Conservation (phyloP, 2,113 vertebrate species). For the Ptilorrhoa leucosticta region DNA sequence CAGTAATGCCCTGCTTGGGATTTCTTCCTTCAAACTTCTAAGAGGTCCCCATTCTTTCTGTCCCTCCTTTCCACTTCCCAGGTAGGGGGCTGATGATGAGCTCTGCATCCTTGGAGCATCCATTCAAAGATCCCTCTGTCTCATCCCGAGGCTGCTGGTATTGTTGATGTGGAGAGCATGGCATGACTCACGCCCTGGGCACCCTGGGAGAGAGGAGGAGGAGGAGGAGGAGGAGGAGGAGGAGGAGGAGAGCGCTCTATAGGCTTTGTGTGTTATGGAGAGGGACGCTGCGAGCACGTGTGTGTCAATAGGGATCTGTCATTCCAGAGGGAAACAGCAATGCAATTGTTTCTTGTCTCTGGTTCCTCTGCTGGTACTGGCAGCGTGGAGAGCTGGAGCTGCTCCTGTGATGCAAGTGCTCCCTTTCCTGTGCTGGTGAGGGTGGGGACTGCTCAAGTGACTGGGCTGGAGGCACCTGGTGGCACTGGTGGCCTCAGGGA, state of each 20-base stretch:
- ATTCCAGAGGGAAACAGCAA: not conserved
- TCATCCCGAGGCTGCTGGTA: not conserved
- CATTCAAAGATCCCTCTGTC: not conserved
- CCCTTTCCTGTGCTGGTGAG: not conserved
- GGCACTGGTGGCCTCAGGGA: not conserved
- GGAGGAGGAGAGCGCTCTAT: not conserved
- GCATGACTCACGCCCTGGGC: rapidly evolving
- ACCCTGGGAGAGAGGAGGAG: not conserved
- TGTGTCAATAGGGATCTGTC: not conserved
- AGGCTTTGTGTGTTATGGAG: not conserved
- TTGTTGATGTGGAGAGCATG: not conserved
- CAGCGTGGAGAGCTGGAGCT: not conserved
- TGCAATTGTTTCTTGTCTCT: not conserved
- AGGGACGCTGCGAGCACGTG: not conserved
- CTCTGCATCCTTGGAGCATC: not conserved
- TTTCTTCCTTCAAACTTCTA: not conserved
- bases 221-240: not conserved
- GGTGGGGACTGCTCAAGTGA: rapidly evolving
- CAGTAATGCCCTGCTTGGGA: not conserved
- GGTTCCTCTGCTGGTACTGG: not conserved
- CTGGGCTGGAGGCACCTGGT: not conserved
- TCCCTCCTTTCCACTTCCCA: not conserved
- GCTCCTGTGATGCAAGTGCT: not conserved
- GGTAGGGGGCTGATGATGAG: not conserved
- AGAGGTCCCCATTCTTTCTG: not conserved